A percentile compares a stretch with the other conserved stretches of the same genome.
These are phyloP conservation scores for Amiota mariae DNA, from an alignment of 2,888 invertebrate genomes.

Conservation along the genomic window DNA sequence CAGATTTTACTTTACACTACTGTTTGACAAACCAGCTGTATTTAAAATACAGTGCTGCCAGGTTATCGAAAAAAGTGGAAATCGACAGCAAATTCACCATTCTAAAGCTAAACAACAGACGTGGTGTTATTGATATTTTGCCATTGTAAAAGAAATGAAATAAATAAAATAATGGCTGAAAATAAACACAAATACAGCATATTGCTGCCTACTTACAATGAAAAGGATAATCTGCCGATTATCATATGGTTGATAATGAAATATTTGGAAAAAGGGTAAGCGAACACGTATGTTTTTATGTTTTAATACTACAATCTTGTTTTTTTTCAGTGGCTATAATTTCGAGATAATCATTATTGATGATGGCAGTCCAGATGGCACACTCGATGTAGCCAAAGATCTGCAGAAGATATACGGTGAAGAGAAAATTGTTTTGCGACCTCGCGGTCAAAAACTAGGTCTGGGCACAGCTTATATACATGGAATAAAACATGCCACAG, in stretches of 20 bases:
- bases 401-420: conserved; percentile 93
- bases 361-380: conserved; percentile 99
- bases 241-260: conserved; percentile 96
- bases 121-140: background rate
- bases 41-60: too few species aligned
- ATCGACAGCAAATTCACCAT: too few species aligned
- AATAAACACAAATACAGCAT: conserved; percentile 84
- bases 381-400: conserved; percentile 91
- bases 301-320: too few species aligned
- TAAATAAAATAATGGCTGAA: conserved; percentile 55
- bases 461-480: conserved; percentile 98
- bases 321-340: conserved; percentile 78
- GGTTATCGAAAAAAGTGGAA: too few species aligned
- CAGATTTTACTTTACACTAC: too few species aligned
- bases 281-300: conserved; percentile 38
- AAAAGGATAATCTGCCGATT: conserved; percentile 96
- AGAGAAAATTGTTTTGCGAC: conserved; percentile 89
- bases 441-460: conserved; percentile 93
- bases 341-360: conserved; percentile 98
- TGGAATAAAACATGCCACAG: conserved; percentile 95
- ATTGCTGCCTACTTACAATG: conserved; percentile 97
- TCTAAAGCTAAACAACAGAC: too few species aligned
- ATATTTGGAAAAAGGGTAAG: conserved; percentile 85
- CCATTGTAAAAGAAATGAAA: conserved; percentile 4
- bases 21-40: too few species aligned